Conservation (phyloP, 1,140 invertebrate genomes). For the Heliothis virescens region DNA sequence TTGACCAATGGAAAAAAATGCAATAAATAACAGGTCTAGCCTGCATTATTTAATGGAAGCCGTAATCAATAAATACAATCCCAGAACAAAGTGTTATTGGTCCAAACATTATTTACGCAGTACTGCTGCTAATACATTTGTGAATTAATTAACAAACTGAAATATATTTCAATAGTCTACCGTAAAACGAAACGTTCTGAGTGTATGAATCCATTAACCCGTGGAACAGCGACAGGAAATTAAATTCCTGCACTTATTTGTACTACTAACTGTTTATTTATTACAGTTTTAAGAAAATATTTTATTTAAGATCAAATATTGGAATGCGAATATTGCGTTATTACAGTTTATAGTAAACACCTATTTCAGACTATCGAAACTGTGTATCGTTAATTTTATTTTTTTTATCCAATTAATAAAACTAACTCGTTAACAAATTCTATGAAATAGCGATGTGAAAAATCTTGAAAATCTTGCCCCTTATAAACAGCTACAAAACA, state of each 20-base stretch:
- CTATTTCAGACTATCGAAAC: no score
- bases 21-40: no score
- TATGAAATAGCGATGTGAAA: no score
- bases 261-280: constrained; percentile 8
- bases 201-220: constrained; percentile 21
- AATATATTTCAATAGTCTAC: constrained; percentile 19
- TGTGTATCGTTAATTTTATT: no score
- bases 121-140: background rate
- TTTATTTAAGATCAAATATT: background rate
- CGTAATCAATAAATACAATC: background rate
- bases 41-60: no score
- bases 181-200: constrained; percentile 5
- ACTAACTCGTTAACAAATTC: no score
- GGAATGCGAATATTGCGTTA: no score
- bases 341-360: no score
- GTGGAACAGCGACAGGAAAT: constrained; percentile 31
- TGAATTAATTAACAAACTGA: constrained; percentile 23
- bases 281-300: background rate
- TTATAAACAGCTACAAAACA: no score
- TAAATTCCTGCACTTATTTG: constrained; percentile 27
- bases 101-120: background rate
- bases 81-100: background rate
- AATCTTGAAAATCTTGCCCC: no score
- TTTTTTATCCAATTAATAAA: no score
- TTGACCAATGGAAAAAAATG: no score